Evolutionary conservation across 2,113 vertebrate genomes (phyloP).

Genomic region (mouse (Mus musculus)): DNA sequence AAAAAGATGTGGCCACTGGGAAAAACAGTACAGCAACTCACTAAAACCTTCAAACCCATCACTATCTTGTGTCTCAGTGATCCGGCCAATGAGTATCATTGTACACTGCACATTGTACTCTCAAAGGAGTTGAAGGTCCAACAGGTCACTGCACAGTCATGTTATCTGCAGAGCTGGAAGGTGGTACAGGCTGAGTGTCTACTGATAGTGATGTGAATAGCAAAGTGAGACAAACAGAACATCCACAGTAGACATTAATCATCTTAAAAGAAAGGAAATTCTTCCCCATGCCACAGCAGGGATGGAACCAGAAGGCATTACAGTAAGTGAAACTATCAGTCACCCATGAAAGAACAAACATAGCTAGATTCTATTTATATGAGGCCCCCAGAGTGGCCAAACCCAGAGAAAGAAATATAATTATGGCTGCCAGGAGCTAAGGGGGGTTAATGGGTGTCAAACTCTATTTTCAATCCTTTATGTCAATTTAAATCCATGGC

Average conservation of each 20-base stretch:
- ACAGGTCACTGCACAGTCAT: background rate
- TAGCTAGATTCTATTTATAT: background rate
- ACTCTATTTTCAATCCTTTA: slow-evolving; percentile 67
- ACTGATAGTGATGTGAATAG: background rate
- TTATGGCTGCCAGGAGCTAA: background rate
- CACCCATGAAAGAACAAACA: background rate
- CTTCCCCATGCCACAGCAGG: background rate
- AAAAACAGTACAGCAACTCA: background rate
- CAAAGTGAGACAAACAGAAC: background rate
- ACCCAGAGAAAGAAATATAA: slow-evolving; percentile 21
- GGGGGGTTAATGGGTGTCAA: background rate
- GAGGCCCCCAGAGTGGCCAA: background rate
- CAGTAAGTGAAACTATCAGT: background rate
- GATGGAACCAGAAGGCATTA: background rate
- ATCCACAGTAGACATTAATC: background rate
- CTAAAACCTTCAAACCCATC: background rate
- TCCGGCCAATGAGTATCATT: background rate
- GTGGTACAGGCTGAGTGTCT: background rate
- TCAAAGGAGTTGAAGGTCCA: background rate
- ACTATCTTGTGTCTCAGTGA: background rate
- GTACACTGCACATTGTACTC: no score
- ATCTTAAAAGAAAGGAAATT: background rate
- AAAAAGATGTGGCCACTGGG: background rate
- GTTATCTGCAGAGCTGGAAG: background rate
- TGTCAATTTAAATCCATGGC: slow-evolving; percentile 72